Percentiles rank a stretch among this genome's conserved stretches.
Evolutionary conservation across 2,888 invertebrate species (phyloP).

Genomic region (Tribolium freemani): DNA sequence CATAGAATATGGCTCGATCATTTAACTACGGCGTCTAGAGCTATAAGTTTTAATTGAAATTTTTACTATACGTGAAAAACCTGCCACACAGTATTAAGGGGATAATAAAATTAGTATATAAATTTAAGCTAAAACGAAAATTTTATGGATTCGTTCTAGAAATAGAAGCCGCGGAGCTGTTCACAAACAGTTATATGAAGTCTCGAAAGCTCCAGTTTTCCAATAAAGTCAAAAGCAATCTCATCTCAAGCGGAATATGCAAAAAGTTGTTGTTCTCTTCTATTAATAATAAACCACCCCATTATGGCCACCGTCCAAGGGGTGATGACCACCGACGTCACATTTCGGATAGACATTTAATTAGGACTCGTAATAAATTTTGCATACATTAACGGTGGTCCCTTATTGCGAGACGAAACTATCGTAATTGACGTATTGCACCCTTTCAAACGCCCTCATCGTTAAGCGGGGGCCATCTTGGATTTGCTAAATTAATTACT

Average conservation of each 20-base stretch:
- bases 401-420: conserved; percentile 17
- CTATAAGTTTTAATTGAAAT: conserved; percentile 37
- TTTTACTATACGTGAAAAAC: conserved; percentile 25
- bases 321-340: conserved; percentile 36
- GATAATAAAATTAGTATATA: conserved; percentile 12
- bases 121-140: neutral
- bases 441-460: conserved; percentile 40
- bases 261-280: conserved; percentile 10
- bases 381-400: conserved; percentile 28
- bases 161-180: conserved; percentile 8
- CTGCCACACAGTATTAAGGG: conserved; percentile 6
- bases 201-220: conserved; percentile 11
- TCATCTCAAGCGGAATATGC: conserved; percentile 7
- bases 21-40: neutral
- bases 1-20: neutral
- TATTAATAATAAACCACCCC: conserved; percentile 26
- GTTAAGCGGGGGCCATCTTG: conserved; percentile 40
- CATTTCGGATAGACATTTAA: conserved; percentile 42
- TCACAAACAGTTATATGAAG: conserved; percentile 6
- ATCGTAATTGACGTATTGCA: conserved; percentile 41
- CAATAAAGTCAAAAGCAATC: conserved; percentile 15
- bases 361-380: conserved; percentile 44
- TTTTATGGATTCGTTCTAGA: conserved; percentile 13
- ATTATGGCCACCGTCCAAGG: conserved; percentile 18
- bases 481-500: conserved; percentile 19